These are phyloP conservation scores for Trichonephila clavipes DNA, from an alignment of 1,140 invertebrate genomes.

Conservation along the genomic window DNA sequence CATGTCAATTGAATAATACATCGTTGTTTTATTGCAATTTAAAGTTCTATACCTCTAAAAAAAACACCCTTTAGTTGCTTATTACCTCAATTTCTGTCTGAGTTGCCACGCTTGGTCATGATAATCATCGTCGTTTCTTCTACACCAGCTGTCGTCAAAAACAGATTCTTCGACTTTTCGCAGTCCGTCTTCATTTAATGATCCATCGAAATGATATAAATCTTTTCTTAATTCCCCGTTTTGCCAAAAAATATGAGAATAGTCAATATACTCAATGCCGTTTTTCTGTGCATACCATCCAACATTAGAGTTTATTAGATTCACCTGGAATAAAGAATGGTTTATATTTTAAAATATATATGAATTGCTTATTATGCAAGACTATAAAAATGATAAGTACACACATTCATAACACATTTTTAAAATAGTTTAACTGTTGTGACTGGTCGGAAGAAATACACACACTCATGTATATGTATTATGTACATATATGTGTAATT, in stretches of 20 bases:
- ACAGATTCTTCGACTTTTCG: slow-evolving; percentile 60
- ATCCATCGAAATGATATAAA: slow-evolving; percentile 73
- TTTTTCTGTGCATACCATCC: slow-evolving; percentile 65
- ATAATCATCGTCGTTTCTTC: slow-evolving; percentile 58
- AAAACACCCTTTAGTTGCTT: too few relatives aligned
- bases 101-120: slow-evolving; percentile 57
- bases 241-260: slow-evolving; percentile 69
- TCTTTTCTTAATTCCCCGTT: slow-evolving; percentile 60
- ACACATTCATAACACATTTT: too few relatives aligned
- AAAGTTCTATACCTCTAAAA: too few relatives aligned
- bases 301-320: slow-evolving; percentile 69
- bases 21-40: too few relatives aligned
- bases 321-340: slow-evolving; percentile 37
- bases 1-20: too few relatives aligned
- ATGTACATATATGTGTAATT: too few relatives aligned
- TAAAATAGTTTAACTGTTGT: too few relatives aligned
- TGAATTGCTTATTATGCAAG: too few relatives aligned
- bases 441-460: too few relatives aligned
- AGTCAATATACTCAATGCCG: slow-evolving; percentile 74
- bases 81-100: slow-evolving; percentile 57
- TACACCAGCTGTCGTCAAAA: slow-evolving; percentile 63
- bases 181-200: slow-evolving; percentile 70
- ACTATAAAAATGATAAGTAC: too few relatives aligned
- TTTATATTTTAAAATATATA: too few relatives aligned
- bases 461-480: too few relatives aligned